phyloP scores from a whole-genome alignment of 2,888 invertebrate genomes.

The Branchellion lobata region DNA sequence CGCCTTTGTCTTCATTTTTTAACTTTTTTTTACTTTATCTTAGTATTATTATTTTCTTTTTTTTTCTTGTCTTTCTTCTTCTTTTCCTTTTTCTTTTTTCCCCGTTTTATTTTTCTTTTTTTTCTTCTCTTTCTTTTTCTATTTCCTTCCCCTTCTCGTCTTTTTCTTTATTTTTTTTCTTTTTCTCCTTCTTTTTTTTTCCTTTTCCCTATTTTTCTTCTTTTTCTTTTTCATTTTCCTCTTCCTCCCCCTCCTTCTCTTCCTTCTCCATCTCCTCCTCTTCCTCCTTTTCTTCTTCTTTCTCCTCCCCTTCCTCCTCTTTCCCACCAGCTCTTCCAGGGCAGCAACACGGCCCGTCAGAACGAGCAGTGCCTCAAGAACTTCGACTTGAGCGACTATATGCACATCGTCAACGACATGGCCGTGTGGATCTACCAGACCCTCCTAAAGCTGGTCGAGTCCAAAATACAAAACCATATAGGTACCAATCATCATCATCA shows the following conservation, averaged over 20 bases:
- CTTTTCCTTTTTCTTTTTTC: too few relatives aligned
- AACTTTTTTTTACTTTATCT: too few relatives aligned
- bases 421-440: slow-evolving; percentile 79
- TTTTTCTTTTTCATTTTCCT: too few relatives aligned
- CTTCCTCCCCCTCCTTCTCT: background rate
- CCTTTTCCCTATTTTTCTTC: too few relatives aligned
- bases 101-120: too few relatives aligned
- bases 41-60: too few relatives aligned
- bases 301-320: too few relatives aligned
- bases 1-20: too few relatives aligned
- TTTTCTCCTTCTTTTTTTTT: background rate
- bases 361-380: slow-evolving; percentile 88
- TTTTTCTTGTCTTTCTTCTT: too few relatives aligned
- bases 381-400: slow-evolving; percentile 89
- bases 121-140: too few relatives aligned
- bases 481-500: slow-evolving; percentile 55
- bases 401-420: slow-evolving; percentile 78
- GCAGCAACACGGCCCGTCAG: slow-evolving; percentile 81
- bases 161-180: background rate
- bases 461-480: slow-evolving; percentile 74
- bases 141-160: too few relatives aligned
- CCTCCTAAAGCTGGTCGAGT: slow-evolving; percentile 69
- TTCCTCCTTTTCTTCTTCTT: too few relatives aligned
- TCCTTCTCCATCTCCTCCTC: background rate
- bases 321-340: slow-evolving; percentile 73